Base-by-base conservation (phyloP, 2,888 invertebrate genomes). In the Melieria picta region DNA sequence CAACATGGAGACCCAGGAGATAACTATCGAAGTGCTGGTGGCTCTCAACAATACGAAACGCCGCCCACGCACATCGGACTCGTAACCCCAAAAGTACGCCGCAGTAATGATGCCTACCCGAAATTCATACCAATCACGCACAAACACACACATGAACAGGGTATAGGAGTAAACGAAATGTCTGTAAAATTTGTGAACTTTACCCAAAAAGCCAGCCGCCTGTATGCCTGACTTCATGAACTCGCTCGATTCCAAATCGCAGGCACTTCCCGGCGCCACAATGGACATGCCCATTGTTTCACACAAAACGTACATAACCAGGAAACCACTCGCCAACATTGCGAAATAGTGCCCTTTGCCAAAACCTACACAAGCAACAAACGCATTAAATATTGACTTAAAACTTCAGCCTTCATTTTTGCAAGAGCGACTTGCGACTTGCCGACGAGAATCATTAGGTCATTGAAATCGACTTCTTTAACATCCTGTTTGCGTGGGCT, bases 201-300 rank as follows among this genome's bases (percentile, higher is more conserved):
- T 66, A 74, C 74, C 74, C 16, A 64, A 9, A 57, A 72, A 74
- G 6, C 65, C 74, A 4, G 80, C 80, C 3, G 77, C 69, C 6
- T 71, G 74, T 6, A 79, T 46, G 9, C 76, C 55, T 0, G 78
- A 64, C 47, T 77, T 42, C 42, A 76, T 76, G 7, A 66, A 64
- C n/a, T 74, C 69, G 7, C 71, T 78, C 73, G 77, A 76, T 0
- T 48, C 73, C n/a, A 81, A 55, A 65, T 80, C 81, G 56, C 81
- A 81, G 0, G 75, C 76, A 1, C 78, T 55, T 4, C 77, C 72
- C 0, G 79, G 80, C 5, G 72, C 79, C 5, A 80, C 67, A 7
- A 78, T 74, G 4, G 77, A 78, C 76, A 81, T 78, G 30, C 81
- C 81, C 80, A 81, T 80, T 1, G 81, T 79, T 57, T 81, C 81